Percentiles rank a stretch among this genome's conserved stretches.
phyloP scores from a whole-genome alignment of 2,888 invertebrate genomes.

The Diarsia rubi region DNA sequence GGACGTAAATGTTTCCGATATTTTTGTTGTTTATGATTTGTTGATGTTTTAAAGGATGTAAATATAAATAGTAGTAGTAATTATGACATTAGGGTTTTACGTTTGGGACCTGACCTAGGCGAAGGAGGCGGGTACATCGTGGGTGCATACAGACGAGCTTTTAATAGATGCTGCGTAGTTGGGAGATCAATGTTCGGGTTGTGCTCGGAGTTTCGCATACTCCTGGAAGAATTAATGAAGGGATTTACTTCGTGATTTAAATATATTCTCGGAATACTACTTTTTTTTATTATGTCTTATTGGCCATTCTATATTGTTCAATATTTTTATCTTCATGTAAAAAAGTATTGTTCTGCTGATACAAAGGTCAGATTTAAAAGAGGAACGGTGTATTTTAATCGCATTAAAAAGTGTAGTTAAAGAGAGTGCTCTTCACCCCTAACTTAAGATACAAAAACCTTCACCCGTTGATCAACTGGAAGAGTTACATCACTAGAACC shows the following conservation, averaged over 20 bases:
- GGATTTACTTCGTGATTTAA: no score
- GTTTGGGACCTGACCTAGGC: conserved; percentile 59
- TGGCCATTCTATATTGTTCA: background rate
- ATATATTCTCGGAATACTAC: no score
- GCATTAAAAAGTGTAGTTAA: background rate
- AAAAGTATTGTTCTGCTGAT: no score
- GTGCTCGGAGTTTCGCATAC: background rate
- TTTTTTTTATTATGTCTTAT: background rate
- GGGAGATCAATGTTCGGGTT: background rate
- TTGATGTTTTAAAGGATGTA: conserved; percentile 38
- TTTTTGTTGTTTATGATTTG: conserved; percentile 21
- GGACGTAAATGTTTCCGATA: background rate
- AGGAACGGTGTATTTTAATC: background rate
- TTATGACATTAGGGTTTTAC: conserved; percentile 39
- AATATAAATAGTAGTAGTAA: conserved; percentile 40
- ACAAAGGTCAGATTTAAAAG: background rate
- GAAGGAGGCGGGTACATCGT: conserved; percentile 22
- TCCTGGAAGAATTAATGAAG: background rate
- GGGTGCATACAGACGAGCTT: conserved; percentile 8
- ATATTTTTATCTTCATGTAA: no score
- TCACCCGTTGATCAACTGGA: conserved; percentile 10
- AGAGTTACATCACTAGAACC: conserved; percentile 50
- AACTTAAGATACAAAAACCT: conserved; percentile 11
- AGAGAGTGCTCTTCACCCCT: background rate
- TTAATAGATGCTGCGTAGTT: conserved; percentile 11